Evolutionary conservation across 1,140 invertebrate species (phyloP), one percentile per base, ranked within the genome.

Genomic region (Trichoplusia ni): DNA sequence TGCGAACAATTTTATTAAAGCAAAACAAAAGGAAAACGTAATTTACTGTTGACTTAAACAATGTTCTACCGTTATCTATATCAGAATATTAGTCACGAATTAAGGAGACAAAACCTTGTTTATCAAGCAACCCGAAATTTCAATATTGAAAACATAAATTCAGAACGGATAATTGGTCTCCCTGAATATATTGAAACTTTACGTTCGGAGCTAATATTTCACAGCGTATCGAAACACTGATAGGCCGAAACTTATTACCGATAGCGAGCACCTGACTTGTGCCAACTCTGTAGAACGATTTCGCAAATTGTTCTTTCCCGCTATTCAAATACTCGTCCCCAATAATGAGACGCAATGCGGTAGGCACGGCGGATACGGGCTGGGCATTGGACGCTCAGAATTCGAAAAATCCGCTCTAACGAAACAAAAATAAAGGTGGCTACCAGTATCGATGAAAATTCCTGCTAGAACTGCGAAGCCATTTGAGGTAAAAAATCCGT

Each of bases 291-390:
- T 44, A 42, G 42, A 62, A 72, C 67, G 35, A 47, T 40, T 64
- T 16, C 21, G 21, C 51, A 54, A 54, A 54, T 6, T 51, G 64
- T 65, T 65, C 33, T 65, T 69, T 62, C 23, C 47, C 47, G 38
- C 42, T 64, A 70, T 69, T 67, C 64, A 66, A 74, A 68, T 66
- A 51, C 47, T 18, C 23, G 51, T 58, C 29, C 40, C 49, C 68
- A 67, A 72, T 79, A 77, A 79, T 73, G 67, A 80, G 77, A 74
- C 78, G 80, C 78, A 82, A 61, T 82, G 80, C 78, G 76, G 67
- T 69, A 80, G 60, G 61, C 56, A 67, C 63, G 53, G 58, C 47
- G 62, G 51, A 56, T 27, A 46, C 31, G 31, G 21, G 13, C 6
- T 44, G 21, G 58, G 19, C 38, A 58, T 33, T 35, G 29, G 31